Conservation (phyloP, 2,888 invertebrate genomes). For the Calameuta pallipes region DNA sequence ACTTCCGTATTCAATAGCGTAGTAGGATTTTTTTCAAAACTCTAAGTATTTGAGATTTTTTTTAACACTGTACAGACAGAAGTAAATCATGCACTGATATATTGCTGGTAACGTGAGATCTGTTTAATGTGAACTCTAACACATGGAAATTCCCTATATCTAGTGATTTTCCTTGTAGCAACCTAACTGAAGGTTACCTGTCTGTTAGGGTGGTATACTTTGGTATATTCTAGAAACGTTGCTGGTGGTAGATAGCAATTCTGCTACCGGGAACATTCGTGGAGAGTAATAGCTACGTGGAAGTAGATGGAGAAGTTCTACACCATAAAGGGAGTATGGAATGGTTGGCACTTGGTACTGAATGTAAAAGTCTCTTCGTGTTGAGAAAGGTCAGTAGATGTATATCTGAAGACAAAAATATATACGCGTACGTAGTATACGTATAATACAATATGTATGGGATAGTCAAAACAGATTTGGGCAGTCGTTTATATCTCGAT, state of each 20-base stretch:
- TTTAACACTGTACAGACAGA: neutral
- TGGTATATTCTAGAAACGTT: neutral
- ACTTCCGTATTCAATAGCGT: neutral
- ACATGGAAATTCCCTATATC: neutral
- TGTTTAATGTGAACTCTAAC: neutral
- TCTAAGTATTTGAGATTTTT: neutral
- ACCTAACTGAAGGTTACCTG: neutral
- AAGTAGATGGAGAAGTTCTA: neutral
- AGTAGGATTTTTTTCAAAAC: neutral
- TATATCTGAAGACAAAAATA: neutral
- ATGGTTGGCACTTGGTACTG: neutral
- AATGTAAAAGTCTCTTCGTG: neutral
- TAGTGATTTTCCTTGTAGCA: neutral
- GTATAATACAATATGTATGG: neutral
- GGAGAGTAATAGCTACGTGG: neutral
- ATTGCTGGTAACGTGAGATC: neutral
- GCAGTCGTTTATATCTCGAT: neutral
- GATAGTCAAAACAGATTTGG: neutral
- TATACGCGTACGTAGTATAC: neutral
- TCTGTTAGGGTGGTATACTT: neutral
- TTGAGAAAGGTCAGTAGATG: conserved; percentile 9
- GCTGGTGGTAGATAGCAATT: neutral
- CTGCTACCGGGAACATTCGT: neutral
- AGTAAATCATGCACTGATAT: neutral
- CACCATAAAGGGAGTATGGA: neutral